A percentile compares a stretch with the other conserved stretches of the same genome.
phyloP scores from a whole-genome alignment of 1,140 invertebrate species.

The Calliopsis andreniformis region DNA sequence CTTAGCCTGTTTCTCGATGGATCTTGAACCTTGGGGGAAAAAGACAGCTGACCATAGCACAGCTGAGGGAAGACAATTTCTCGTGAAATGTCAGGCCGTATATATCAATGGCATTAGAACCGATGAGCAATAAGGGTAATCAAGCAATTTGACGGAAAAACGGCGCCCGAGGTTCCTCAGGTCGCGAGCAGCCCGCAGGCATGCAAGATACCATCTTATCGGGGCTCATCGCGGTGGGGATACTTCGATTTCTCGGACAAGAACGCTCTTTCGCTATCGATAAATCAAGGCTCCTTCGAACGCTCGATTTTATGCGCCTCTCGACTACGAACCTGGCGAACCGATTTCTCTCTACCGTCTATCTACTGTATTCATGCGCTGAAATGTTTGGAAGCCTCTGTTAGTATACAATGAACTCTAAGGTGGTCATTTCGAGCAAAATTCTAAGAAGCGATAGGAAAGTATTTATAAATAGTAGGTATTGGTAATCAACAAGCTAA shows the following conservation, averaged over 20 bases:
- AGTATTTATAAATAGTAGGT: no score
- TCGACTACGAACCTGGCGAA: not conserved
- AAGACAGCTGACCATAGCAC: not conserved
- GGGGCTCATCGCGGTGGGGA: not conserved
- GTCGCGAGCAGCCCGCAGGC: no score
- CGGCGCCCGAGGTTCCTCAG: not conserved
- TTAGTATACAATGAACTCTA: no score
- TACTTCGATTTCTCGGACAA: constrained; percentile 5
- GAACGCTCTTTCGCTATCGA: not conserved
- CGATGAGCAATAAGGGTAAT: constrained; percentile 18
- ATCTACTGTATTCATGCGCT: no score
- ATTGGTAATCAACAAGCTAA: no score
- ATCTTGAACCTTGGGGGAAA: not conserved
- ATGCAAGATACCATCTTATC: constrained; percentile 16
- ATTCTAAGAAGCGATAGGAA: no score
- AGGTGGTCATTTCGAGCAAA: no score
- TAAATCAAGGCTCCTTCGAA: not conserved
- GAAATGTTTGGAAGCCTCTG: no score
- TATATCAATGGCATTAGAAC: constrained; percentile 12
- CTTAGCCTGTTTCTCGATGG: no score
- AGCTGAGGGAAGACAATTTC: not conserved
- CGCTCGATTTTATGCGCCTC: not conserved
- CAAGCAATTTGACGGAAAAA: constrained; percentile 33
- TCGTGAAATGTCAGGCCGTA: constrained; percentile 20
- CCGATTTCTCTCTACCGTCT: no score